A percentile compares a stretch with the other conserved stretches of the same genome.
phyloP scores from a whole-genome alignment of 2,113 vertebrate species.

The Rhadina sibilatrix region DNA sequence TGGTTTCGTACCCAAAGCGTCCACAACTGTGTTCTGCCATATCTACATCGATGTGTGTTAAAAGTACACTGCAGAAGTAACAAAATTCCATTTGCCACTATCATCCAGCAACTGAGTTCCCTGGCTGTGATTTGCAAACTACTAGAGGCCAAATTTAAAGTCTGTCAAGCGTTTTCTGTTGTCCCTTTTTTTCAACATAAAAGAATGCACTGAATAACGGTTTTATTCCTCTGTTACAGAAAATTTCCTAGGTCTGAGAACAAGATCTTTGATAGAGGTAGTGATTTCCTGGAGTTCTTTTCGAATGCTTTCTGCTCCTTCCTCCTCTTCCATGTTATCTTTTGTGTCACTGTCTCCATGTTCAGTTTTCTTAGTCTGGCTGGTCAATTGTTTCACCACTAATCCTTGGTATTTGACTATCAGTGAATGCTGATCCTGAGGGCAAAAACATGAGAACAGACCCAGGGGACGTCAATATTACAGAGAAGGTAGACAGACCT shows the following conservation, averaged over 20 bases:
- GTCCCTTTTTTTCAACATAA: background rate
- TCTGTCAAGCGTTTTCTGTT: background rate
- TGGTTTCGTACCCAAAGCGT: background rate
- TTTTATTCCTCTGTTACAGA: conserved; percentile 83
- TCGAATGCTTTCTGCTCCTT: conserved; percentile 65
- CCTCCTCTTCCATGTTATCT: conserved; percentile 65
- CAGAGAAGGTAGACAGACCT: background rate
- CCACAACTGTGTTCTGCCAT: background rate
- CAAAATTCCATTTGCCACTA: background rate
- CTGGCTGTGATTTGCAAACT: background rate
- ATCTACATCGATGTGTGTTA: background rate
- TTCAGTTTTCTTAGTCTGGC: conserved; percentile 80
- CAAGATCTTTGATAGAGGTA: conserved; percentile 84
- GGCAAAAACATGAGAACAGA: background rate
- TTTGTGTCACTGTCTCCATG: conserved; percentile 63
- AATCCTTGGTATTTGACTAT: conserved; percentile 86
- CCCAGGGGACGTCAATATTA: background rate
- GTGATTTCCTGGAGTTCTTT: conserved; percentile 83
- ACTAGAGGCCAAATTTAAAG: background rate
- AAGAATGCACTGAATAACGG: background rate
- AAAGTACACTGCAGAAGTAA: background rate
- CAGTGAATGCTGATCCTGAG: conserved; percentile 88
- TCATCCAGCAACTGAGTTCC: background rate
- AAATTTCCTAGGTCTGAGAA: conserved; percentile 83
- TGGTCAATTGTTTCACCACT: conserved; percentile 91